phyloP scores from a whole-genome alignment of 2,113 vertebrate genomes.

The Phylloscopus whistleri region DNA sequence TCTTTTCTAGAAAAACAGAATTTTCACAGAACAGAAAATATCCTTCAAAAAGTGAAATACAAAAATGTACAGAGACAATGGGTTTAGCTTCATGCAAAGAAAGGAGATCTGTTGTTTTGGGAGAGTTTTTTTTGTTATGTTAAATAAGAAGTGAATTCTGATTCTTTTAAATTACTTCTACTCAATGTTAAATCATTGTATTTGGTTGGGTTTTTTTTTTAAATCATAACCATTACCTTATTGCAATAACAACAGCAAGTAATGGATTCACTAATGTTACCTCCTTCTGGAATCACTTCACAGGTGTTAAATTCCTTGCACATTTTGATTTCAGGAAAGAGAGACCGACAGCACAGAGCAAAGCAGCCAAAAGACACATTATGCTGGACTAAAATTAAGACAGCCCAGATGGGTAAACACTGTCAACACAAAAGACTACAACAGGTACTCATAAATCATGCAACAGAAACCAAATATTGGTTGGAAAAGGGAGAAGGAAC shows the following conservation, averaged over 20 bases:
- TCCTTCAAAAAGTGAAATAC: neutral
- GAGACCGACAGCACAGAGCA: neutral
- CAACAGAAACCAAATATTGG: constrained; percentile 18
- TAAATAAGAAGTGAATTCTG: neutral
- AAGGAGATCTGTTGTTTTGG: neutral
- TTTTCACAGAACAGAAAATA: neutral
- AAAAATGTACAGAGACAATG: neutral
- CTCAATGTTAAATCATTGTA: neutral
- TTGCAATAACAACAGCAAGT: neutral
- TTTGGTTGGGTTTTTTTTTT: neutral
- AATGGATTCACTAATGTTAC: constrained; percentile 31
- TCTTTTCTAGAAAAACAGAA: neutral
- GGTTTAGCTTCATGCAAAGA: neutral
- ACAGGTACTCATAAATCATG: constrained; percentile 61
- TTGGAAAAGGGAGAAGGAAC: neutral
- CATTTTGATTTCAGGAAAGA: constrained; percentile 38
- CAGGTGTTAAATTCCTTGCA: constrained; percentile 42
- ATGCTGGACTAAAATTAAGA: constrained; percentile 41
- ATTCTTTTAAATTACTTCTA: neutral
- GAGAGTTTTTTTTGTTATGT: neutral
- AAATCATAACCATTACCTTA: neutral
- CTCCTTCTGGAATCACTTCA: constrained; percentile 28
- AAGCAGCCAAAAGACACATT: constrained; percentile 38
- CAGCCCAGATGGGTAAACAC: constrained; percentile 47
- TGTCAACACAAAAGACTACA: constrained; percentile 39